Conservation (phyloP, 2,888 invertebrate species). For the Hemistola chrysoprasaria region DNA sequence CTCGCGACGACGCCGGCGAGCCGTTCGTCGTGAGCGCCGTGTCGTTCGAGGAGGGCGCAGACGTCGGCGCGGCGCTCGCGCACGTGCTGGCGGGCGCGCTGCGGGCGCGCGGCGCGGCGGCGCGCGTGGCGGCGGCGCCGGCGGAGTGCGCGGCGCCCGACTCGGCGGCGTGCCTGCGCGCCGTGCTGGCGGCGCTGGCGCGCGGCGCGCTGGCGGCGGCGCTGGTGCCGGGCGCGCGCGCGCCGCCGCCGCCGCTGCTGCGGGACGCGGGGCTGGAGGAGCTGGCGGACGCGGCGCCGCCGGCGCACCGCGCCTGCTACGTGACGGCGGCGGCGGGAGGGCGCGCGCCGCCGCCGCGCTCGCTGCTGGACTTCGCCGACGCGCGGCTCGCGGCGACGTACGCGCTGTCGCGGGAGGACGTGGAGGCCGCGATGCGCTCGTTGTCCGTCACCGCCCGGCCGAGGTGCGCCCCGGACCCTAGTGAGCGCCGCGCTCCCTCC, state of each 20-base stretch:
- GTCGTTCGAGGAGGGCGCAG: constrained; percentile 2
- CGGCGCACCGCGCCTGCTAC: constrained; percentile 51
- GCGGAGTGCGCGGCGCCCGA: constrained; percentile 31
- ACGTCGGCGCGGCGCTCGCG: constrained; percentile 4
- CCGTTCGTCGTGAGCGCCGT: constrained; percentile 22
- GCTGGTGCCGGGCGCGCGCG: constrained; percentile 32
- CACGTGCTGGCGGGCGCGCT: constrained; percentile 26
- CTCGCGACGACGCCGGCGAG: constrained; percentile 12
- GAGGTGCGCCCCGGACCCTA: too few species aligned
- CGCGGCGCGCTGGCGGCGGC: constrained; percentile 18
- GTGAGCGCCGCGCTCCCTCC: too few species aligned
- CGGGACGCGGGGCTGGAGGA: constrained; percentile 56
- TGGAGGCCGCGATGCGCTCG: not conserved
- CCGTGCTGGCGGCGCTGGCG: constrained; percentile 27
- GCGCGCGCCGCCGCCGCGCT: constrained; percentile 48
- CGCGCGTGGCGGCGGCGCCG: constrained; percentile 30
- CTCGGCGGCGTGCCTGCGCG: constrained; percentile 32
- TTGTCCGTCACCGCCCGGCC: not conserved
- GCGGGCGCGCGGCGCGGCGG: constrained; percentile 25
- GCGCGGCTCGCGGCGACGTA: constrained; percentile 36
- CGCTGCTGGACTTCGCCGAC: constrained; percentile 56
- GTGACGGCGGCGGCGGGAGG: constrained; percentile 32
- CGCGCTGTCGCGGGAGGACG: constrained; percentile 16
- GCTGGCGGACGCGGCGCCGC: constrained; percentile 52
- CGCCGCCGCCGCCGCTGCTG: constrained; percentile 42